phyloP scores from a whole-genome alignment of 2,888 invertebrate genomes.

The Unio pictorum region DNA sequence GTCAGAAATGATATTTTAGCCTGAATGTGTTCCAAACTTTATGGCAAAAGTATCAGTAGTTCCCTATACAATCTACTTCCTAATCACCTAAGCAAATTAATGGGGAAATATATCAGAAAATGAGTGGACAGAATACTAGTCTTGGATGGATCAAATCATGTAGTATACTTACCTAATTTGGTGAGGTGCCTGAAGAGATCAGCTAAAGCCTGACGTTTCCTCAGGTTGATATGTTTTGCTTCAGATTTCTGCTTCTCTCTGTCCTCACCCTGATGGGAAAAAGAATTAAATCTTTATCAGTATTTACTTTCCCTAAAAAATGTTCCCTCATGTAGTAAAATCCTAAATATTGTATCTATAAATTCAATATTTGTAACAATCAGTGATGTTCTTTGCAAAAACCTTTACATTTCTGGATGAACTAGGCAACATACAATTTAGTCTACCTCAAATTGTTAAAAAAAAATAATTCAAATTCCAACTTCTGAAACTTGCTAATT shows the following conservation, averaged over 20 bases:
- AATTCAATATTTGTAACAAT: not conserved
- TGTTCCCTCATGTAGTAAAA: not conserved
- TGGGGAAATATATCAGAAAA: constrained; percentile 1
- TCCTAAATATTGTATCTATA: not conserved
- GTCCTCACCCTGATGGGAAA: constrained; percentile 46
- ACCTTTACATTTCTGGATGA: too few relatives aligned
- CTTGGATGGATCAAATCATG: not conserved
- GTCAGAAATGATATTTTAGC: too few relatives aligned
- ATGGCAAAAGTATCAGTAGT: too few relatives aligned
- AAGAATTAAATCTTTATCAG: not conserved
- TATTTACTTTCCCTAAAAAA: not conserved
- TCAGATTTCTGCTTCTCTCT: constrained; percentile 78
- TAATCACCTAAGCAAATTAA: too few relatives aligned
- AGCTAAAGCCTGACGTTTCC: constrained; percentile 87
- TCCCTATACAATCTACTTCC: too few relatives aligned
- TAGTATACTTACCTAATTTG: constrained; percentile 69
- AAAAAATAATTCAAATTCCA: too few relatives aligned
- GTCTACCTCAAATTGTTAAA: too few relatives aligned
- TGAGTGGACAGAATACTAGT: not conserved
- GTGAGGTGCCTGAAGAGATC: constrained; percentile 87
- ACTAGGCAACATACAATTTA: too few relatives aligned
- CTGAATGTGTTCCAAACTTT: too few relatives aligned
- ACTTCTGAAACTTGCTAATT: too few relatives aligned
- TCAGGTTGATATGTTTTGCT: constrained; percentile 80
- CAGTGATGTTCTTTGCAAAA: not conserved